Percentiles rank a stretch among this genome's conserved stretches.
These are phyloP conservation scores for Hermaeophaga mercurialis DNA, from an alignment of 2,888 invertebrate genomes.

Conservation along the genomic window DNA sequence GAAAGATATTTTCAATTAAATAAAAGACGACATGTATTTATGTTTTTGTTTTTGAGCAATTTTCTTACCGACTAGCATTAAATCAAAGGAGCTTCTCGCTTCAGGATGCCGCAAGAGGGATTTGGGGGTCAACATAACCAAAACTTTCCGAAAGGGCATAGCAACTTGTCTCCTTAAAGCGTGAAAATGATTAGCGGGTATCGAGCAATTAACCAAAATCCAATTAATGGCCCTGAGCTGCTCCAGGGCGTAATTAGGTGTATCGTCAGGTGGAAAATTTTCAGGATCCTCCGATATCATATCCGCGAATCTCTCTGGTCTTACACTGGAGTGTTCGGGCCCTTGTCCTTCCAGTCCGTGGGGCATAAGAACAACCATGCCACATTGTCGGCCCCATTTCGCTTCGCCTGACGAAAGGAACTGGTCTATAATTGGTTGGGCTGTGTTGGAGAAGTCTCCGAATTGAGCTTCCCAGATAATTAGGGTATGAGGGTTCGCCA, in stretches of 20 bases:
- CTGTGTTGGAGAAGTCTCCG: conserved; percentile 98
- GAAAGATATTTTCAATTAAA: not conserved
- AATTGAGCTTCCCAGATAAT: conserved; percentile 99
- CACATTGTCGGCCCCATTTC: conserved; percentile 98
- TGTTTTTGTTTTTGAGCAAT: no score
- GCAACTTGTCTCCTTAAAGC: conserved; percentile 92
- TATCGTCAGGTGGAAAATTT: conserved; percentile 87
- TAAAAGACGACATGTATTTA: not conserved
- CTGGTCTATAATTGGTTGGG: conserved; percentile 96
- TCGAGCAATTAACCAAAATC: conserved; percentile 94
- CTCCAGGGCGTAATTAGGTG: conserved; percentile 81
- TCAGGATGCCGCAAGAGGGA: conserved; percentile 93
- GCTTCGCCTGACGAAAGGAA: conserved; percentile 91
- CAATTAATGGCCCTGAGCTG: conserved; percentile 97
- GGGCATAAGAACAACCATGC: conserved; percentile 91
- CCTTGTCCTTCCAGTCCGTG: conserved; percentile 98
- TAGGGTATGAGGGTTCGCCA: conserved; percentile 96
- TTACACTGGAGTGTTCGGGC: conserved; percentile 90
- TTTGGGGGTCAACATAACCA: conserved; percentile 96
- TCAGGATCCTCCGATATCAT: conserved; percentile 96
- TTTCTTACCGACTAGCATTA: conserved; percentile 64
- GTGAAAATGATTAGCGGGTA: conserved; percentile 96
- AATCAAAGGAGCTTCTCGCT: conserved; percentile 89
- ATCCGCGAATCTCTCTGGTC: conserved; percentile 89
- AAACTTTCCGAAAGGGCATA: conserved; percentile 93